Percentiles rank a stretch among this genome's conserved stretches.
phyloP scores from a whole-genome alignment of 2,888 invertebrate species.

The Mythimna pallens region DNA sequence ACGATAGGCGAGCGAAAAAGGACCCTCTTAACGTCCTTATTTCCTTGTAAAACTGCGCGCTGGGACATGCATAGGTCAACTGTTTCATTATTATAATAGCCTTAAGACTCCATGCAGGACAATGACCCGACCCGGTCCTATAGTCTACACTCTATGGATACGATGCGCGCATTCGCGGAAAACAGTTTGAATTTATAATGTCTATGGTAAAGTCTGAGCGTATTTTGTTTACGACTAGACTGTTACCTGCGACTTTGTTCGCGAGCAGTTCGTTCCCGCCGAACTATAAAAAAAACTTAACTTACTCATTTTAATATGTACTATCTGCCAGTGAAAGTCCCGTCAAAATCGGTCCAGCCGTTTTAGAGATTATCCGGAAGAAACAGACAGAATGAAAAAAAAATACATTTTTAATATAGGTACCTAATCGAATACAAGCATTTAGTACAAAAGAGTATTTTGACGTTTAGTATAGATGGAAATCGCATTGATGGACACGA shows the following conservation, averaged over 20 bases:
- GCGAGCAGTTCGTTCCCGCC: no score
- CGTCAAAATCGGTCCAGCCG: no score
- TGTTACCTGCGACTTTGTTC: background rate
- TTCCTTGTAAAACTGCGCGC: constrained; percentile 9
- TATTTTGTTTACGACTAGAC: constrained; percentile 5
- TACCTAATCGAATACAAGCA: no score
- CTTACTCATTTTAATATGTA: no score
- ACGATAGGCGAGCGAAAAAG: no score
- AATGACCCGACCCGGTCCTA: constrained; percentile 30
- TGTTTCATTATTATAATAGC: constrained; percentile 22
- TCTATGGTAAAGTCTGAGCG: background rate
- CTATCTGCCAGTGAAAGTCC: no score
- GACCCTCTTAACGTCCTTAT: background rate
- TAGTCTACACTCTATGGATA: constrained; percentile 10
- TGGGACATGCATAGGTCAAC: constrained; percentile 3
- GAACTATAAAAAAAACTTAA: no score
- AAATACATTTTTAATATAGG: no score
- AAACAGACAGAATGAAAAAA: no score
- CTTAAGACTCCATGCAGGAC: constrained; percentile 37
- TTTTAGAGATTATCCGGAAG: no score
- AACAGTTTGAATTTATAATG: constrained; percentile 16
- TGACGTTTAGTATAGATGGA: background rate
- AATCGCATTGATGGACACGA: background rate
- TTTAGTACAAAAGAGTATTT: no score
- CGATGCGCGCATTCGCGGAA: constrained; percentile 18